A percentile compares a stretch with the other conserved stretches of the same genome.
phyloP scores from a whole-genome alignment of 2,888 invertebrate genomes.

The Leptarthrus brevirostris region DNA sequence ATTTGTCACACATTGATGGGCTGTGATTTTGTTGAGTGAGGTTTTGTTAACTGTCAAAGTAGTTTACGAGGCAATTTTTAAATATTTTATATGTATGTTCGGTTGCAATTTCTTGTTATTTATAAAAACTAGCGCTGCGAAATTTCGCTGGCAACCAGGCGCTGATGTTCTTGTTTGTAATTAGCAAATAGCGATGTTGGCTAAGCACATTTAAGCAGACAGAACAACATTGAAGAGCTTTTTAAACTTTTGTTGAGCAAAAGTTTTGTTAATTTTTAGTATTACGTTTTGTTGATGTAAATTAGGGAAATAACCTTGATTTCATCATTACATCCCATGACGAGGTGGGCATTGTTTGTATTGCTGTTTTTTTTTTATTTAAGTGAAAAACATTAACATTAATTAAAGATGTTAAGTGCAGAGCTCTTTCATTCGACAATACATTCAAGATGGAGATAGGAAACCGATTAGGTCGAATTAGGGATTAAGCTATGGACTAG shows the following conservation, averaged over 20 bases:
- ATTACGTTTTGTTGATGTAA: too few relatives aligned
- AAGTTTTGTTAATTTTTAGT: too few relatives aligned
- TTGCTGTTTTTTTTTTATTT: too few relatives aligned
- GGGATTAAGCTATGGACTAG: too few relatives aligned
- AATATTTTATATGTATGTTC: background rate
- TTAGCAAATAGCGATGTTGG: background rate
- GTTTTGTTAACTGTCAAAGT: background rate
- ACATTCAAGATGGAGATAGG: too few relatives aligned
- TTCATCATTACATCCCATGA: too few relatives aligned
- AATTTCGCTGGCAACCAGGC: background rate
- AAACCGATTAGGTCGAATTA: too few relatives aligned
- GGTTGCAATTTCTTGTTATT: constrained; percentile 1
- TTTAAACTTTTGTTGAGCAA: background rate
- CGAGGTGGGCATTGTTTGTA: too few relatives aligned
- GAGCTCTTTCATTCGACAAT: too few relatives aligned
- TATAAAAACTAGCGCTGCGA: constrained; percentile 13
- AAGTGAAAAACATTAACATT: too few relatives aligned
- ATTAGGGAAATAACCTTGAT: constrained; percentile 3
- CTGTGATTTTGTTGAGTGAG: background rate
- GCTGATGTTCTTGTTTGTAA: background rate
- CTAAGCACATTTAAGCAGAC: background rate
- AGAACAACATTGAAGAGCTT: background rate
- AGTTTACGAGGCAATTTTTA: background rate
- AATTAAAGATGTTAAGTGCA: too few relatives aligned
- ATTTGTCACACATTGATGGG: background rate